Conservation (phyloP, 1,140 invertebrate species). For the Neocloeon triangulifer region DNA sequence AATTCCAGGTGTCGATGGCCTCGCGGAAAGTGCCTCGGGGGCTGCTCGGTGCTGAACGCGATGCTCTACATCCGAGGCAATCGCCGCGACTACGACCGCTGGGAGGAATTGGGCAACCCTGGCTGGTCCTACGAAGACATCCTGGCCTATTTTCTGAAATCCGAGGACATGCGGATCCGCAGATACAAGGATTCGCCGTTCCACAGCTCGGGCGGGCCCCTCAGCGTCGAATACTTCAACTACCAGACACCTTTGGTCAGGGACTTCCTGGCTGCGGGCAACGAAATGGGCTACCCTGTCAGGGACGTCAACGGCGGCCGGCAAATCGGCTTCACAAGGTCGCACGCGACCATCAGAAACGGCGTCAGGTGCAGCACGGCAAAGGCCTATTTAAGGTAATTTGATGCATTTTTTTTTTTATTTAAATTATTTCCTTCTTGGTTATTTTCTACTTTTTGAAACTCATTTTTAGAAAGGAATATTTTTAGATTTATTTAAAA, state of each 20-base stretch:
- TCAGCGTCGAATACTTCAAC: conserved; percentile 36
- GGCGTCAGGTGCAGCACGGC: conserved; percentile 63
- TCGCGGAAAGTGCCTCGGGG: conserved; percentile 8
- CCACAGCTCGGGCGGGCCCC: conserved; percentile 40
- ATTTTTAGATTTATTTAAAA: too few species aligned
- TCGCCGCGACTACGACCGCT: conserved; percentile 27
- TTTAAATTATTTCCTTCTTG: too few species aligned
- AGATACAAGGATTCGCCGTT: conserved; percentile 30
- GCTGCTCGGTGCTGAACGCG: conserved; percentile 22
- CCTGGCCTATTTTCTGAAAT: conserved; percentile 58
- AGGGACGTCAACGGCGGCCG: conserved; percentile 50
- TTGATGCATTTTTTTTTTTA: conserved; percentile 14
- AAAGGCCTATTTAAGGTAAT: conserved; percentile 39
- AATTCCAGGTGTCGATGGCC: too few species aligned
- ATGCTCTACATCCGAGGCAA: conserved; percentile 34
- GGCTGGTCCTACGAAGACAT: conserved; percentile 57
- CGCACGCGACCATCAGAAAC: conserved; percentile 54
- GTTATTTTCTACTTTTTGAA: too few species aligned
- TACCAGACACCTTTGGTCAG: conserved; percentile 32
- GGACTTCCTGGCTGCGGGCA: conserved; percentile 39
- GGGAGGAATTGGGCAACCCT: conserved; percentile 25
- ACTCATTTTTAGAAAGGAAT: too few species aligned
- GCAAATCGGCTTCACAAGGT: conserved; percentile 44
- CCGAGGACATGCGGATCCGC: conserved; percentile 41
- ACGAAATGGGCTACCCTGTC: conserved; percentile 42